Evolutionary conservation across 2,888 invertebrate species (phyloP), one percentile per base, ranked within the genome.

Genomic region (Mamestra brassicae): DNA sequence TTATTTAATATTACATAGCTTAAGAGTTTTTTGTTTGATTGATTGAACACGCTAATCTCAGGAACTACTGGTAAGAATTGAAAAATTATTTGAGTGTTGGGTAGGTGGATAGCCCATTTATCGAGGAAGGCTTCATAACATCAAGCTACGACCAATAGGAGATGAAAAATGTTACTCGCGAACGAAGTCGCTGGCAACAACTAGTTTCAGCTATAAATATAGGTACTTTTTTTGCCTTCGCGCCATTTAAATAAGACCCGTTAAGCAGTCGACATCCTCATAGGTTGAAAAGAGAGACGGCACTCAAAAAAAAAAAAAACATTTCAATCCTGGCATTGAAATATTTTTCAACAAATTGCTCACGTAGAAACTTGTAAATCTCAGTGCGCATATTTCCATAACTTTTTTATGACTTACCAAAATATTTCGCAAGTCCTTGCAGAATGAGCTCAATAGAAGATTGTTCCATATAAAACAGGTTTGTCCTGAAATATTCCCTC

Each of bases 401-500:
- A 71, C 68, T 60, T 66, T 76, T 81, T 76, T 69, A 63, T 54
- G 17, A 57, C 57, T n/a, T 67, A 70, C 45, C 58, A 66, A 74
- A 63, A 67, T 67, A 66, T 58, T 76, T 69, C 17, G 10, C 47
- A 64, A 82, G 72, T 58, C 11, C 36, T 61, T 52, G 47, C 6
- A 34, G 45, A 68, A 74, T 64, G 57, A 67, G 64, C 54, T 71
- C 71, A 50, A 67, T 66, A 58, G 36, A 63, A 73, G 64, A 77
- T 75, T 69, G 57, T 70, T 66, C 15, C 36, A 36, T 71, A 83
- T 78, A 83, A 85, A 85, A 83, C 80, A 68, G 77, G 80, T 78
- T 85, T 80, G 74, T 76, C 62, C 65, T 61, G 38, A 63, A 65
- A 80, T 71, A 80, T 70, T 80, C 58, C 69, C 64, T 85, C 76